Base-by-base conservation (phyloP, 2,888 invertebrate genomes). In the Sarcophaga rosellei region DNA sequence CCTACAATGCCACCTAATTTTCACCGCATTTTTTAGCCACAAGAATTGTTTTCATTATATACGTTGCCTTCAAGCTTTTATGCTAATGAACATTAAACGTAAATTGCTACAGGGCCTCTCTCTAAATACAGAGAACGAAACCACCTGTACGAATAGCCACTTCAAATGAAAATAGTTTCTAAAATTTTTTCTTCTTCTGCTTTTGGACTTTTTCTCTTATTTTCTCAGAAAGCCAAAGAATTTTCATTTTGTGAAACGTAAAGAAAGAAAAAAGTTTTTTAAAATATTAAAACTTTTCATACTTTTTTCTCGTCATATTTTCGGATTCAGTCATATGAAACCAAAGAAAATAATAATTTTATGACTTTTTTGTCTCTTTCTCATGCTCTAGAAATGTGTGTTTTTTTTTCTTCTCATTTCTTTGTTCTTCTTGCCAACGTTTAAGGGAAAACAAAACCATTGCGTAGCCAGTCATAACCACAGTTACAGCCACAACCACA, bases 121-220 rank as follows among this genome's bases (percentile, higher is more conserved):
- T 63, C 53, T n/a, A n/a, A 79, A 6, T 25, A 15, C 1, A 23
- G 10, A 20, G 53, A 79, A 35, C 2, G 6, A 63, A 79, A 23
- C 57, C 79, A 79, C 45, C 59, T 65, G 72, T 70, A 17, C 53
- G n/a, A 12, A 17, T 44, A 2, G 59, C 63, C 62, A 79, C 69
- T 57, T 72, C 21, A 65, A 79, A 79, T 62, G 53, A 70, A 63
- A 78, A 78, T 70, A 78, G 25, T 78, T 62, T 47, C 15, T 25
- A 20, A 47, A 44, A 12, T 25, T 15, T 5, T 17, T 53, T 17
- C 15, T 47, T 11, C 15, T 47, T 2, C 47, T 4, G 4, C 17
- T 53, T 15, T 53, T 53, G 53, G 53, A 53, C 1, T 15, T 53
- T 53, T 17, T 53, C 4, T 53, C 5, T 53, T 53, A 4, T 17